phyloP scores from a whole-genome alignment of 2,888 invertebrate genomes.

The Brassicogethes aeneus region DNA sequence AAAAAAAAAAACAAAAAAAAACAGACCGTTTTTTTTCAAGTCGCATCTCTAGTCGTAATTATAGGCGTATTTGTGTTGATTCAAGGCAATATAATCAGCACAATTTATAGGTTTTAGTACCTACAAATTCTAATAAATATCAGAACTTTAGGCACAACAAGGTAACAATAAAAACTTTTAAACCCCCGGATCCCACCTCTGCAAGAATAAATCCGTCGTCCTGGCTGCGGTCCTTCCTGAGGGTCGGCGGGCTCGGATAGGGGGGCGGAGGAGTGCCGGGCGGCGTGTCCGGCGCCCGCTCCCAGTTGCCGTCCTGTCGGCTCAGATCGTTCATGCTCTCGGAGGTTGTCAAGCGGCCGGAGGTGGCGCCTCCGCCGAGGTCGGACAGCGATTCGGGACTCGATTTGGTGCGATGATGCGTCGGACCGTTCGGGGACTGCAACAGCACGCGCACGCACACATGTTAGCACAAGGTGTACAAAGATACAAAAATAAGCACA shows the following conservation, averaged over 20 bases:
- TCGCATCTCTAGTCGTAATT: no score
- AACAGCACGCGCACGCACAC: no score
- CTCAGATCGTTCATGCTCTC: constrained; percentile 53
- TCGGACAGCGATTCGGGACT: constrained; percentile 50
- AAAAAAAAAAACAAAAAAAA: no score
- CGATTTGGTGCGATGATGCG: constrained; percentile 57
- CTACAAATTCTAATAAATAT: no score
- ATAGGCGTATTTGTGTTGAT: no score
- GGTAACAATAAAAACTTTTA: no score
- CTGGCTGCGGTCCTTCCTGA: constrained; percentile 23
- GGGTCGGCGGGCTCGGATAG: constrained; percentile 47
- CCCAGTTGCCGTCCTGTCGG: constrained; percentile 39
- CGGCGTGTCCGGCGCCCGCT: constrained; percentile 33
- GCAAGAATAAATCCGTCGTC: constrained; percentile 18
- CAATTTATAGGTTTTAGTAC: no score
- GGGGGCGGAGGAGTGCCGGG: constrained; percentile 85
- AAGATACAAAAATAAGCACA: no score
- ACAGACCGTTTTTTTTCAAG: no score
- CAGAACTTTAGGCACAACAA: constrained; percentile 1
- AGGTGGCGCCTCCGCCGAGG: constrained; percentile 37
- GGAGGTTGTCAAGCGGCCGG: constrained; percentile 45
- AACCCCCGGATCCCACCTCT: no score
- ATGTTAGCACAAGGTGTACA: no score
- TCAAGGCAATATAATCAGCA: no score
- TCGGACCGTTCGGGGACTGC: constrained; percentile 36